phyloP scores from a whole-genome alignment of 2,797 vertebrate genomes.

The Emydoidea blandingii region DNA sequence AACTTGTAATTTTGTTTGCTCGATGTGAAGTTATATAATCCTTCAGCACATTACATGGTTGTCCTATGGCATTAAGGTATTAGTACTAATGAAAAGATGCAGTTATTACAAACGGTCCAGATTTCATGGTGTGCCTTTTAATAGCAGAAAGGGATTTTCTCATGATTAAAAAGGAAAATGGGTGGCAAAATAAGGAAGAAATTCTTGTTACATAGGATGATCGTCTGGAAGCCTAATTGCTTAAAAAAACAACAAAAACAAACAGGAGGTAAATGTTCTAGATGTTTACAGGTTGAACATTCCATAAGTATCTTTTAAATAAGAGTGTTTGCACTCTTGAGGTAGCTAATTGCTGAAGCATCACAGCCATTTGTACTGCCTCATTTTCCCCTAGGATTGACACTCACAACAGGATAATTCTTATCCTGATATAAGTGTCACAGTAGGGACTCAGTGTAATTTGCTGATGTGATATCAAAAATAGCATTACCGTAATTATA shows the following conservation, averaged over 20 bases:
- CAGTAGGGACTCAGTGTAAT: constrained; percentile 76
- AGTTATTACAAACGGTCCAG: constrained; percentile 67
- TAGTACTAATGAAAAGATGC: constrained; percentile 63
- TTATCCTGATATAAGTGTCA: constrained; percentile 79
- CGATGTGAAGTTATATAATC: constrained; percentile 72
- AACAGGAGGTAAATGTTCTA: constrained; percentile 70
- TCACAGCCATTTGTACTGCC: constrained; percentile 64
- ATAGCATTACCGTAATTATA: constrained; percentile 89
- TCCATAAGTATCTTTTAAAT: constrained; percentile 64
- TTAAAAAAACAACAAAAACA: constrained; percentile 69
- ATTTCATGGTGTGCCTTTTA: constrained; percentile 75
- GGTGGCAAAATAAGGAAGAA: constrained; percentile 65
- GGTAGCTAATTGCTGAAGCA: constrained; percentile 77
- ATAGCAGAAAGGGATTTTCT: constrained; percentile 77
- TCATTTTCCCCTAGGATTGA: constrained; percentile 75
- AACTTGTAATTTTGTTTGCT: constrained; percentile 70
- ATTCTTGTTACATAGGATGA: constrained; percentile 62
- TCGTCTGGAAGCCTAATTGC: constrained; percentile 70
- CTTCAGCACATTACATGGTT: constrained; percentile 23
- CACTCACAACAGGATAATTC: constrained; percentile 80
- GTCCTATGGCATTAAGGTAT: constrained; percentile 72
- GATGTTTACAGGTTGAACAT: constrained; percentile 80
- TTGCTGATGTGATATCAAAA: constrained; percentile 86
- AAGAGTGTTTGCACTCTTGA: constrained; percentile 56
- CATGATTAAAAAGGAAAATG: constrained; percentile 74